Conservation (phyloP, 2,888 invertebrate genomes). For the Zygogramma bicolorata region DNA sequence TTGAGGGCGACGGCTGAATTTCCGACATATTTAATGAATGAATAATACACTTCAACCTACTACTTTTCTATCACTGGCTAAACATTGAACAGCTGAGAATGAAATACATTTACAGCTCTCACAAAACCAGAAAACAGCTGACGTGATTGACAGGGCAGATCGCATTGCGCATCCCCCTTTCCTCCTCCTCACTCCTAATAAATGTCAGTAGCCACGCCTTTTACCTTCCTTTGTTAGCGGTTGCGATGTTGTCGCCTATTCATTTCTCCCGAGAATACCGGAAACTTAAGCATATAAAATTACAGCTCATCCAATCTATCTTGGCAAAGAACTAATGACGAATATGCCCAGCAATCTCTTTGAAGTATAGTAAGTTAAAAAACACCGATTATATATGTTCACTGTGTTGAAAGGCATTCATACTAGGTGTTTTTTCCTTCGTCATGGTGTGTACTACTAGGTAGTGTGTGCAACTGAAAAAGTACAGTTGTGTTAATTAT, state of each 20-base stretch:
- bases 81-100: conserved; percentile 60
- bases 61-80: conserved; percentile 42
- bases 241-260: background rate
- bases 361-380: too few species aligned
- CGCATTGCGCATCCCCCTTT: background rate
- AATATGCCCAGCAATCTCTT: too few species aligned
- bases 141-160: conserved; percentile 46
- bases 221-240: conserved; percentile 13
- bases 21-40: conserved; percentile 61
- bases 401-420: too few species aligned
- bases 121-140: conserved; percentile 62
- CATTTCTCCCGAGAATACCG: too few species aligned
- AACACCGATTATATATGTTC: too few species aligned
- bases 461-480: too few species aligned
- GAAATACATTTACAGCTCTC: conserved; percentile 36
- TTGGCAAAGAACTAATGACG: too few species aligned
- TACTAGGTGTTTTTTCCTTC: too few species aligned
- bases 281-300: too few species aligned
- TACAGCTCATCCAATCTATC: too few species aligned
- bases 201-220: conserved; percentile 21
- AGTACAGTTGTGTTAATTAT: too few species aligned
- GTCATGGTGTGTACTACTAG: too few species aligned
- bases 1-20: conserved; percentile 63
- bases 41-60: conserved; percentile 26
- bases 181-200: background rate